Percentiles rank a stretch among this genome's conserved stretches.
Conservation (phyloP, 2,797 vertebrate genomes). For the Poeciliopsis gracilis region DNA sequence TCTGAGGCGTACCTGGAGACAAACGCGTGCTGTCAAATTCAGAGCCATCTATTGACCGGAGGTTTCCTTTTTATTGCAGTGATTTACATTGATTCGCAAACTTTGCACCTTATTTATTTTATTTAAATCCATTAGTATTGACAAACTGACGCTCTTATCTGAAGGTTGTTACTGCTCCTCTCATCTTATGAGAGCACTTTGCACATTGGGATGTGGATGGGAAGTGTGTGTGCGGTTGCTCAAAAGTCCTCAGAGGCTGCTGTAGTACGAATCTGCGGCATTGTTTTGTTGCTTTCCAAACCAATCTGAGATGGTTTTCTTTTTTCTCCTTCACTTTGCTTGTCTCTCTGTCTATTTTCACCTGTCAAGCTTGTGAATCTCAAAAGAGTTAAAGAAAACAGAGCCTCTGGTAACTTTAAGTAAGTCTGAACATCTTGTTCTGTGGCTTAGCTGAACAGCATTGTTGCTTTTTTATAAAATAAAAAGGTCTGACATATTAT, state of each 20-base stretch:
- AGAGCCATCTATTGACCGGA: neutral
- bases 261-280: conserved; percentile 4
- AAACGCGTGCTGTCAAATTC: neutral
- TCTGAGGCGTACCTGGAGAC: neutral
- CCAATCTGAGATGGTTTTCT: conserved; percentile 11
- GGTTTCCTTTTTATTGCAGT: conserved; percentile 2
- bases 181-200: neutral
- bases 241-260: conserved; percentile 1
- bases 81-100: neutral
- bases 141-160: neutral
- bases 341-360: conserved; percentile 6
- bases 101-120: conserved; percentile 1
- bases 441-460: conserved; percentile 11
- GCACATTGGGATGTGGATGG: conserved; percentile 2
- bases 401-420: conserved; percentile 21
- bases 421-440: conserved; percentile 8
- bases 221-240: neutral
- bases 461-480: neutral
- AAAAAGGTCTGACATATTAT: too few species aligned
- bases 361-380: conserved; percentile 31
- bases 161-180: neutral
- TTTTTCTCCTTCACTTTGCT: conserved; percentile 2
- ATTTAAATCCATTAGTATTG: conserved; percentile 1
- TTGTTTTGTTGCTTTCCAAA: conserved; percentile 31
- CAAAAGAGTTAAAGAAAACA: conserved; percentile 28